Conservation (phyloP, 2,888 invertebrate species). For the Dastarcus helophoroides region DNA sequence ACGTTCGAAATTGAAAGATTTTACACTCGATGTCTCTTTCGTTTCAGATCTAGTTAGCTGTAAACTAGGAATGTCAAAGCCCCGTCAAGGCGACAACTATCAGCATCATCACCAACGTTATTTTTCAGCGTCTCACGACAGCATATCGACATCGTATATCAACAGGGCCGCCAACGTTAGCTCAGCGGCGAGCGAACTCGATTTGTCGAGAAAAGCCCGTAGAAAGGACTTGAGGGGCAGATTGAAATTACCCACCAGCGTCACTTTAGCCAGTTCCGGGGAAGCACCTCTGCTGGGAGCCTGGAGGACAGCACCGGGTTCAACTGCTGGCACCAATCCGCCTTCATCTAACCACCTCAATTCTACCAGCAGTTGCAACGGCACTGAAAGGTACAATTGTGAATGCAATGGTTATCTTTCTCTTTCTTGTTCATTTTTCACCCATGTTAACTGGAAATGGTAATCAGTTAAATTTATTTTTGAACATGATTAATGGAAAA, state of each 20-base stretch:
- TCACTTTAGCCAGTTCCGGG: slow-evolving; percentile 55
- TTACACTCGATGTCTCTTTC: not conserved
- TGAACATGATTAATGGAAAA: no score
- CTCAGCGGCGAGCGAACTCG: slow-evolving; percentile 62
- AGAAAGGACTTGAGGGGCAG: slow-evolving; percentile 48
- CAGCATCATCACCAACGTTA: slow-evolving; percentile 45
- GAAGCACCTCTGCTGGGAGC: slow-evolving; percentile 63
- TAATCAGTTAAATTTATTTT: no score
- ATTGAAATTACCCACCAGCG: slow-evolving; percentile 50
- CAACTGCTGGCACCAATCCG: slow-evolving; percentile 43
- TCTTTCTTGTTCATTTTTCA: no score
- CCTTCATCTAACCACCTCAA: slow-evolving; percentile 49
- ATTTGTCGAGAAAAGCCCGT: slow-evolving; percentile 59
- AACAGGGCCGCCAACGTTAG: slow-evolving; percentile 48
- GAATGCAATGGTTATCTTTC: no score
- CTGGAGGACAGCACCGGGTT: slow-evolving; percentile 46
- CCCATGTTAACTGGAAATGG: no score
- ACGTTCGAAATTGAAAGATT: not conserved
- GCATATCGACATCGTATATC: slow-evolving; percentile 51
- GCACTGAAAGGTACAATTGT: slow-evolving; percentile 61
- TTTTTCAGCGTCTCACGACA: slow-evolving; percentile 62
- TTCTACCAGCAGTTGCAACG: slow-evolving; percentile 52
- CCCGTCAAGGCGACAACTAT: slow-evolving; percentile 35
- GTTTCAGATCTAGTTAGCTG: slow-evolving; percentile 64
- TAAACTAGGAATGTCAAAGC: slow-evolving; percentile 56